Base-by-base conservation (phyloP, 2,113 vertebrate species). In the Origma solitaria region DNA sequence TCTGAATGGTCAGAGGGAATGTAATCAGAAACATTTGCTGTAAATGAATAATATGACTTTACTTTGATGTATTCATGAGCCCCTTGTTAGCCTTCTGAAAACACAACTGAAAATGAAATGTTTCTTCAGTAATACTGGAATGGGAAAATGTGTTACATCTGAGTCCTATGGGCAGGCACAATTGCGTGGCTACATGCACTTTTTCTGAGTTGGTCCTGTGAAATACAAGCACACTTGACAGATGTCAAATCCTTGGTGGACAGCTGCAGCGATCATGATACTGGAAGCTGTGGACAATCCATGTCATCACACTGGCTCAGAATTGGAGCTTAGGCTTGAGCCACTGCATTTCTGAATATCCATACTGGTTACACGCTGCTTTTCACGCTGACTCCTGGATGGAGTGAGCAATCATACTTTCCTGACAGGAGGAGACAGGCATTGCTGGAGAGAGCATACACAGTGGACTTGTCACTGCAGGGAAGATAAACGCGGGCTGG, bases 11-110 rank as follows among this genome's bases (percentile, higher is more conserved):
- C 2, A 3, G 64, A 86, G 53, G 30, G 89, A 53, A 84, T 82
- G n/a, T 90, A 96, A 96, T 94, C 72, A 80, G 84, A 86, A 96
- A 88, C 95, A 92, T 92, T 96, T 93, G 90, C 91, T 37, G 82
- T 84, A 91, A 93, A 88, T 94, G 72, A 95, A 88, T 71, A 79
- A 61, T 77, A 86, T 40, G 88, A 61, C 53, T 94, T 94, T 37
- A n/a, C 60, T 90, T 96, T 95, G 92, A 95, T 86, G 77, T 72
- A 84, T 94, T 94, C 86, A 93, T 84, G 66, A 92, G 81, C 44
- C 60, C 51, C 91, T 88, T 90, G 86, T 78, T 83, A 87, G 84
- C 61, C 30, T 83, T 78, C 80, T 94, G 85, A 88, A 96, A 94
- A 94, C 69, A 88, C 56, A 90, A 66, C 85, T 78, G 85, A 90